Conservation (phyloP, 2,888 invertebrate species). For the Ormyrus labotus region DNA sequence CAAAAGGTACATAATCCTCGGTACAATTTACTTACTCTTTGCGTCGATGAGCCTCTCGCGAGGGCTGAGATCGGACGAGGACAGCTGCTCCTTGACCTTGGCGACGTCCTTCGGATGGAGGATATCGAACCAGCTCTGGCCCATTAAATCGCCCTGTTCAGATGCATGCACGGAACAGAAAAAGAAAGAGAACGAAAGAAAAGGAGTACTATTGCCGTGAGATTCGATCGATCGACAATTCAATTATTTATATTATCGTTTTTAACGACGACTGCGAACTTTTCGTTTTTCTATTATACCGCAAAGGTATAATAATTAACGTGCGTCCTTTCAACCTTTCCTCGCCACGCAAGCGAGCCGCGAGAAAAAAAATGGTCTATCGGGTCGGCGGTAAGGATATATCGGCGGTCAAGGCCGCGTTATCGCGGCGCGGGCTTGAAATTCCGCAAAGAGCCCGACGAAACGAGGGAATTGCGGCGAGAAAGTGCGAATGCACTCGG, state of each 20-base stretch:
- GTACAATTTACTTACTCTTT: conserved; percentile 83
- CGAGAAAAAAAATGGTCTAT: conserved; percentile 38
- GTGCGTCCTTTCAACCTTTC: too few relatives aligned
- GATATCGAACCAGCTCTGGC: conserved; percentile 96
- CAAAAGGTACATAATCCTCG: neutral
- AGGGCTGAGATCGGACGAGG: conserved; percentile 91
- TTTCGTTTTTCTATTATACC: neutral
- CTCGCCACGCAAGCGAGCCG: too few relatives aligned
- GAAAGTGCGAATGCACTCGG: conserved; percentile 53
- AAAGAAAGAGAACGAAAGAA: conserved; percentile 53
- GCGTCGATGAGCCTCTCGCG: conserved; percentile 93
- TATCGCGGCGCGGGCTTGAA: conserved; percentile 15
- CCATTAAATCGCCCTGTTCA: conserved; percentile 87
- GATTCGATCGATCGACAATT: too few relatives aligned
- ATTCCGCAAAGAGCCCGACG: conserved; percentile 33
- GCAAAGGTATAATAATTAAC: neutral
- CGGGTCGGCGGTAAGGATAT: conserved; percentile 50
- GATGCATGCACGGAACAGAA: conserved; percentile 41
- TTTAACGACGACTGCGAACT: too few relatives aligned
- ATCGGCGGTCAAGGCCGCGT: conserved; percentile 42
- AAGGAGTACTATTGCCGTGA: conserved; percentile 39
- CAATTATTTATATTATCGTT: too few relatives aligned
- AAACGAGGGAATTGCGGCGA: conserved; percentile 16
- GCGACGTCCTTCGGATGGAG: conserved; percentile 95
- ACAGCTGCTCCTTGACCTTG: conserved; percentile 96